A percentile compares a stretch with the other conserved stretches of the same genome.
Evolutionary conservation across 2,888 invertebrate genomes (phyloP).

Genomic region (Coremacera marginata): DNA sequence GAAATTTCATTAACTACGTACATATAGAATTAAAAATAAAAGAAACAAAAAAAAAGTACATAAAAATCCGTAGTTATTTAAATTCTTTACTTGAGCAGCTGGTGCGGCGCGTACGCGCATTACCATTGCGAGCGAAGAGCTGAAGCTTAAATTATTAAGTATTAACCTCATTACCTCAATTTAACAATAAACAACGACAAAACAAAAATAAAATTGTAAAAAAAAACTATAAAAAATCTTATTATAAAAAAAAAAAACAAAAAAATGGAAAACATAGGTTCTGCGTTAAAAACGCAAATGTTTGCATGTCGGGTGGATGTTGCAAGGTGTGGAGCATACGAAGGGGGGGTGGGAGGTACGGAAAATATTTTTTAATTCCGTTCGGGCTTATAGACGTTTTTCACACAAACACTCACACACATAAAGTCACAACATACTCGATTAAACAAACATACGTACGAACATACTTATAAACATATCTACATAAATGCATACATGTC

Average conservation of each 20-base stretch:
- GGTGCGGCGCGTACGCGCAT: background rate
- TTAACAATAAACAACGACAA: slow-evolving; percentile 24
- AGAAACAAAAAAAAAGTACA: background rate
- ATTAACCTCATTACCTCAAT: slow-evolving; percentile 39
- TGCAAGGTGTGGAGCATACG: too few species aligned
- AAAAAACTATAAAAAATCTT: background rate
- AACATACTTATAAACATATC: background rate
- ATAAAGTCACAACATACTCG: too few species aligned
- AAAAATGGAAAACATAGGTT: too few species aligned
- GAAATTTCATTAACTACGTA: too few species aligned
- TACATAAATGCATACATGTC: slow-evolving; percentile 5
- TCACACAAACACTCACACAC: too few species aligned
- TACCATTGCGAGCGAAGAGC: background rate
- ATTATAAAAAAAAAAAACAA: too few species aligned
- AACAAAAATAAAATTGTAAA: slow-evolving; percentile 3
- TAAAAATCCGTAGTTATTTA: background rate
- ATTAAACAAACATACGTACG: background rate
- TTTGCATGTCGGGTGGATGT: too few species aligned
- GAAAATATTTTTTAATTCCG: too few species aligned
- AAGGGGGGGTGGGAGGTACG: too few species aligned
- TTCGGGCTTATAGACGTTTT: too few species aligned
- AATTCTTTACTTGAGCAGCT: background rate
- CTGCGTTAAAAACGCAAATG: too few species aligned
- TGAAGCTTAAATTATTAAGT: slow-evolving; percentile 28
- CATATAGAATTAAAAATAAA: background rate